Evolutionary conservation across 2,113 vertebrate species (phyloP).

Genomic region (Oophaga pumilio): DNA sequence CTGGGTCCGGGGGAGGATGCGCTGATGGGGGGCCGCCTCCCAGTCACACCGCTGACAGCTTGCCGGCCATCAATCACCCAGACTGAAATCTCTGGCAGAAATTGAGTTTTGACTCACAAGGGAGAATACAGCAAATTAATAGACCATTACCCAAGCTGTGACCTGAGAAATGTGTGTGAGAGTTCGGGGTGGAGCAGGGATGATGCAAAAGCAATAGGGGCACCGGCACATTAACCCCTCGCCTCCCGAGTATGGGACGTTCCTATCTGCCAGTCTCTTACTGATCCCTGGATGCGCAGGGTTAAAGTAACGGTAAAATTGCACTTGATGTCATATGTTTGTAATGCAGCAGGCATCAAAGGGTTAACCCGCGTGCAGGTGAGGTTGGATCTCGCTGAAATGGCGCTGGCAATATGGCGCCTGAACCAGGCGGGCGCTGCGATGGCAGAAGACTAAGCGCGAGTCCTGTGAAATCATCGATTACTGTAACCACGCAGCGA

Average conservation of each 20-base stretch:
- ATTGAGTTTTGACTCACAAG: slow-evolving; percentile 93
- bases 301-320: neutral
- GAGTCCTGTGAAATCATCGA: neutral
- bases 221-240: slow-evolving; percentile 21
- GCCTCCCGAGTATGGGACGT: neutral
- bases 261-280: neutral
- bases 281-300: neutral
- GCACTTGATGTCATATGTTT: neutral
- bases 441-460: too few relatives aligned
- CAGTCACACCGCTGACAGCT: slow-evolving; percentile 82
- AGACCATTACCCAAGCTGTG: slow-evolving; percentile 98
- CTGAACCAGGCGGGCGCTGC: neutral
- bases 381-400: neutral
- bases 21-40: neutral
- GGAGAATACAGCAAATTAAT: slow-evolving; percentile 98
- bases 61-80: slow-evolving; percentile 93
- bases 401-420: too few relatives aligned
- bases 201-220: slow-evolving; percentile 16
- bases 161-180: slow-evolving; percentile 91
- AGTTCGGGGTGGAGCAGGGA: slow-evolving; percentile 67
- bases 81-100: slow-evolving; percentile 79
- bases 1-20: neutral
- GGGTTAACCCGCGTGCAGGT: neutral
- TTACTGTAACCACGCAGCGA: neutral
- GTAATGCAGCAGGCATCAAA: neutral